phyloP scores from a whole-genome alignment of 1,140 invertebrate genomes.

The Kradibia gibbosae region DNA sequence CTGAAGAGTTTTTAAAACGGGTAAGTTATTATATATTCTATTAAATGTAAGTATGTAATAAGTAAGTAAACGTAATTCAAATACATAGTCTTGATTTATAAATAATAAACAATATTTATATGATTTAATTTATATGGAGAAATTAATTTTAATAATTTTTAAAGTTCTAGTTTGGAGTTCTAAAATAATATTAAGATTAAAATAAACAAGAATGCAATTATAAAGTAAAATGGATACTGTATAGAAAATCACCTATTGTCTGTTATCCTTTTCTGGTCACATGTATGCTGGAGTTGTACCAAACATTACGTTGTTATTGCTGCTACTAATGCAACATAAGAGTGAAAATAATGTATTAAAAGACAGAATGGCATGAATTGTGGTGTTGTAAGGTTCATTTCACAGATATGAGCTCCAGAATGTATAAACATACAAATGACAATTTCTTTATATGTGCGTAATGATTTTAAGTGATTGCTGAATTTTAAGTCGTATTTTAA shows the following conservation, averaged over 20 bases:
- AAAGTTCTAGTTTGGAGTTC: constrained; percentile 58
- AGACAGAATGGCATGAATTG: constrained; percentile 27
- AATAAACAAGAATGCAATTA: constrained; percentile 37
- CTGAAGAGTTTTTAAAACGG: constrained; percentile 97
- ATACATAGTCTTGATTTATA: neutral
- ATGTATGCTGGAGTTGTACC: constrained; percentile 45
- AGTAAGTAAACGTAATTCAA: constrained; percentile 15
- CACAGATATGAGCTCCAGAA: constrained; percentile 28
- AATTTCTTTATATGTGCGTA: constrained; percentile 34
- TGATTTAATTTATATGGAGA: too few species aligned
- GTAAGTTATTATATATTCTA: too few species aligned
- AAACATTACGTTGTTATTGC: constrained; percentile 48
- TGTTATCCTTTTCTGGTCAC: constrained; percentile 47
- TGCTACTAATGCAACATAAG: constrained; percentile 35
- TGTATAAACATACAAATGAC: constrained; percentile 42
- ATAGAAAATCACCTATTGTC: constrained; percentile 44
- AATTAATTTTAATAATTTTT: constrained; percentile 47
- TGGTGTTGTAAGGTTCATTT: constrained; percentile 42
- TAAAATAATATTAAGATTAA: constrained; percentile 22
- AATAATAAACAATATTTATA: too few species aligned
- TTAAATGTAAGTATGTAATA: too few species aligned
- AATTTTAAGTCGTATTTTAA: constrained; percentile 2
- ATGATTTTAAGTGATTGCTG: constrained; percentile 31
- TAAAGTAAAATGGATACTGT: constrained; percentile 40
- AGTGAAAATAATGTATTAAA: constrained; percentile 40